A percentile compares a stretch with the other conserved stretches of the same genome.
phyloP scores from a whole-genome alignment of 2,797 vertebrate genomes.

The Corythornis leucogaster region DNA sequence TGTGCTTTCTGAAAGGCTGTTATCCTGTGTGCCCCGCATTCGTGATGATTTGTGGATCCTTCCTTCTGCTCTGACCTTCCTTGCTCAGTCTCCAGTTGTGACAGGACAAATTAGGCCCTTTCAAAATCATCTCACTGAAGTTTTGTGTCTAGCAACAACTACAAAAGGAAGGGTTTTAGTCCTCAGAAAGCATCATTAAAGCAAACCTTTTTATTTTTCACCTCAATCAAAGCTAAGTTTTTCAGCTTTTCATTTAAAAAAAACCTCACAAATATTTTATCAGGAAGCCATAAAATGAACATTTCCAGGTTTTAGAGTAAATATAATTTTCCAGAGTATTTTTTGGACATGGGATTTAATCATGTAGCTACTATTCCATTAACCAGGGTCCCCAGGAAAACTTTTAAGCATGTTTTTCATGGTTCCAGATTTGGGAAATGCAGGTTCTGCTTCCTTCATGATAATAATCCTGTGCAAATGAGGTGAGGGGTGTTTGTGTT shows the following conservation, averaged over 20 bases:
- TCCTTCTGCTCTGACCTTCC: not conserved
- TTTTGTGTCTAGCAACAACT: not conserved
- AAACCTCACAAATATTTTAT: not conserved
- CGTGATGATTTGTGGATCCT: not conserved
- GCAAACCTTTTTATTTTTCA: not conserved
- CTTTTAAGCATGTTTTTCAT: not conserved
- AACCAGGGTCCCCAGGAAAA: not conserved
- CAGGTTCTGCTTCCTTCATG: not conserved
- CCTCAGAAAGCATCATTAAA: not conserved
- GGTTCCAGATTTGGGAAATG: not conserved
- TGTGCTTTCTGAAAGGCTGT: conserved; percentile 19
- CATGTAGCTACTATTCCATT: not conserved
- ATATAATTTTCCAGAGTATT: not conserved
- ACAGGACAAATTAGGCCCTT: not conserved
- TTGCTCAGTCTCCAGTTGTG: not conserved
- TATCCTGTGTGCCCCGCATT: not conserved
- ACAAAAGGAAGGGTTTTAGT: not conserved
- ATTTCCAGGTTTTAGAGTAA: not conserved
- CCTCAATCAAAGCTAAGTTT: not conserved
- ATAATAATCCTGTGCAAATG: not conserved
- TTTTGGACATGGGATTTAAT: not conserved
- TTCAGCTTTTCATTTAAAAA: not conserved
- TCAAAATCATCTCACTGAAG: not conserved
- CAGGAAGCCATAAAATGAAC: not conserved
- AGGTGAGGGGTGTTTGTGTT: not conserved